phyloP scores from a whole-genome alignment of 1,140 invertebrate species.

The Drosophila sturtevanti region DNA sequence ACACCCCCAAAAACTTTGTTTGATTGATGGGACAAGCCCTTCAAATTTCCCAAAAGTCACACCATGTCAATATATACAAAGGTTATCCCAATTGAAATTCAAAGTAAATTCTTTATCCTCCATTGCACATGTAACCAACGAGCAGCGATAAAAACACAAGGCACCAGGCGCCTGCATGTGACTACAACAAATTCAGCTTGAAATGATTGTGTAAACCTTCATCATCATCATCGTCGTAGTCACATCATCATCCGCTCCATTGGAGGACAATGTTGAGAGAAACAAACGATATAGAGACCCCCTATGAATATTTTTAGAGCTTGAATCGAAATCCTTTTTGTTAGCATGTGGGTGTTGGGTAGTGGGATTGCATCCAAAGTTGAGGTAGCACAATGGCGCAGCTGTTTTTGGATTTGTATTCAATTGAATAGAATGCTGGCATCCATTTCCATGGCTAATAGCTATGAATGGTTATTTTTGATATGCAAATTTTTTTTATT shows the following conservation, averaged over 20 bases:
- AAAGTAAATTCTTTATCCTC: conserved; percentile 1
- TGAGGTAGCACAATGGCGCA: conserved; percentile 13
- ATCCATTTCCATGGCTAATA: not conserved
- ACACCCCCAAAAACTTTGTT: conserved; percentile 30
- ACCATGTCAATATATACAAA: not conserved
- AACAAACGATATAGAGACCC: conserved; percentile 6
- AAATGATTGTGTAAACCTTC: conserved; percentile 64
- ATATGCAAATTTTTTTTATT: not conserved
- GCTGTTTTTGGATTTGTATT: not conserved
- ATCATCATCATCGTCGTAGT: conserved; percentile 10
- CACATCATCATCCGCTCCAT: not conserved
- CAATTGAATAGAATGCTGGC: not conserved
- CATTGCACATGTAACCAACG: conserved; percentile 46
- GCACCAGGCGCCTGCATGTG: conserved; percentile 64
- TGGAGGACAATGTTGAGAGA: conserved; percentile 35
- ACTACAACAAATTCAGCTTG: conserved; percentile 42
- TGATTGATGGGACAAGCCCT: conserved; percentile 36
- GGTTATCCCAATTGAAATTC: not conserved
- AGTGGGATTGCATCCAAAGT: not conserved
- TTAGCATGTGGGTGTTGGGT: not conserved
- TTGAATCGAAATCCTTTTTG: conserved; percentile 10
- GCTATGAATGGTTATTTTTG: not conserved
- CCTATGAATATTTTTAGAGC: conserved; percentile 45
- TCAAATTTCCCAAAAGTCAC: conserved; percentile 37
- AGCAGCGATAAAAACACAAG: conserved; percentile 32